Percentiles rank a stretch among this genome's conserved stretches.
phyloP scores from a whole-genome alignment of 2,113 vertebrate species.

The Tachuris rubrigastra region DNA sequence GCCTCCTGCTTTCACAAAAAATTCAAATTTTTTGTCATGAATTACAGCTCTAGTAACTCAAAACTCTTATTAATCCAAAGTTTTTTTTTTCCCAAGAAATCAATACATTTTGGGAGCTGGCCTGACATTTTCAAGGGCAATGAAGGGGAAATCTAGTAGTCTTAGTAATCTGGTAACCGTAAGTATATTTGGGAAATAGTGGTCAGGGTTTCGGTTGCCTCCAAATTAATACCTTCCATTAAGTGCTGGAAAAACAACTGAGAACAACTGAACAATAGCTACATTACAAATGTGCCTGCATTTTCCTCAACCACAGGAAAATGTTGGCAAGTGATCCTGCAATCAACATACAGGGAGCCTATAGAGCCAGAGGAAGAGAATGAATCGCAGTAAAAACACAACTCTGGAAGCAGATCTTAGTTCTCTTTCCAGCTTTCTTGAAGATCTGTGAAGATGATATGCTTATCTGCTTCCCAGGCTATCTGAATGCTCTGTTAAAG shows the following conservation, averaged over 20 bases:
- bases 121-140: neutral
- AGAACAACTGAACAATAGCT: neutral
- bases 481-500: conserved; percentile 12
- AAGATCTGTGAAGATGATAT: neutral
- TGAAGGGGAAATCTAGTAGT: neutral
- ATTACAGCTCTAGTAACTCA: neutral
- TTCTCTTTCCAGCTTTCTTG: neutral
- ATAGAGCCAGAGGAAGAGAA: neutral
- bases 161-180: neutral
- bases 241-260: neutral
- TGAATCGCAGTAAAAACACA: neutral
- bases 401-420: neutral
- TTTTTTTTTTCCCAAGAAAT: neutral
- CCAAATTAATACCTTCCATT: neutral
- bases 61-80: neutral
- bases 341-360: neutral
- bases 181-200: neutral
- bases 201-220: neutral
- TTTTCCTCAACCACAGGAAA: neutral
- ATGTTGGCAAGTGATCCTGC: neutral
- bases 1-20: neutral
- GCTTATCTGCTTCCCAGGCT: neutral
- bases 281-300: neutral
- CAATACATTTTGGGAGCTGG: neutral
- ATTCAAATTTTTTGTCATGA: neutral